Percentiles rank a stretch among this genome's conserved stretches.
These are phyloP conservation scores for Dendropsophus ebraccatus DNA, from an alignment of 2,113 vertebrate species.

Conservation along the genomic window DNA sequence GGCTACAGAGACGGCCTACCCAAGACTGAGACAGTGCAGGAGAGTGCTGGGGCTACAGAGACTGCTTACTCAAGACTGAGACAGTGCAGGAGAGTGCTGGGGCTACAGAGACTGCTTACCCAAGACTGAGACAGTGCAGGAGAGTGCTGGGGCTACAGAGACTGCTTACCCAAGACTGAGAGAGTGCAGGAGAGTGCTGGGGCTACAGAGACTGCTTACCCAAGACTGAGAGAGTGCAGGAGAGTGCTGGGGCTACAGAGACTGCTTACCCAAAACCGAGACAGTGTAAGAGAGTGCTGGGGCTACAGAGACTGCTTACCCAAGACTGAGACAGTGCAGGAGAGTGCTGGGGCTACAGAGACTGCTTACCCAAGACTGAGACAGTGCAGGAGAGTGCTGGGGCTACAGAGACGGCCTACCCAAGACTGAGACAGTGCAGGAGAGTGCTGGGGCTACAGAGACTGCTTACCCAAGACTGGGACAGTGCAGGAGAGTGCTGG, in stretches of 20 bases:
- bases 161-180: neutral
- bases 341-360: neutral
- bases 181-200: neutral
- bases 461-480: neutral
- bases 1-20: neutral
- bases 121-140: neutral
- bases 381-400: neutral
- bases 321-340: neutral
- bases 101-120: neutral
- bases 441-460: neutral
- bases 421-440: neutral
- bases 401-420: neutral
- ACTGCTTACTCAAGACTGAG: too few relatives aligned
- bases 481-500: neutral
- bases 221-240: neutral
- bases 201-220: neutral
- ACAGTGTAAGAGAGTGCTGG: neutral
- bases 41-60: neutral
- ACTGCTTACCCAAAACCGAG: too few relatives aligned
- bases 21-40: too few relatives aligned
- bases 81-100: neutral
- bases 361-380: too few relatives aligned
- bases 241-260: neutral
- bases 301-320: neutral
- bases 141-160: neutral